phyloP scores from a whole-genome alignment of 2,113 vertebrate species.

The Vulpes vulpes region DNA sequence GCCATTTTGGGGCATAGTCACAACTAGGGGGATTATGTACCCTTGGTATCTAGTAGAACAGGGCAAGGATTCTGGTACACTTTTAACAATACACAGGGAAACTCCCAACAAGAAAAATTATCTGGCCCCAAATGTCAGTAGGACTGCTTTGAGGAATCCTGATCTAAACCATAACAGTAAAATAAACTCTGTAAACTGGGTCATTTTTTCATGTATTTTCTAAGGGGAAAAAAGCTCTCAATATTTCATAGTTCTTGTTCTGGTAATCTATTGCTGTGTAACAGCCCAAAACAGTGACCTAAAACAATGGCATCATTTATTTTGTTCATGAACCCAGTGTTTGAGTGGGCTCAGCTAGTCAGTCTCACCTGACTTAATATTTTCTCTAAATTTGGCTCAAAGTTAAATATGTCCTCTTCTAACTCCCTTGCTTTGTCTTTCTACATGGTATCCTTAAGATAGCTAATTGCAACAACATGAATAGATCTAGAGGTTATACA shows the following conservation, averaged over 20 bases:
- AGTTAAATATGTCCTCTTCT: background rate
- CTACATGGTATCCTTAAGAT: background rate
- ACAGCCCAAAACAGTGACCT: background rate
- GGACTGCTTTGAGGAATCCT: background rate
- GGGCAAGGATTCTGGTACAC: background rate
- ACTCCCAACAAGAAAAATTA: background rate
- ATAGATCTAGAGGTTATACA: too few relatives aligned
- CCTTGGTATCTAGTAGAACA: too few relatives aligned
- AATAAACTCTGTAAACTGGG: background rate
- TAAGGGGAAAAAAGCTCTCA: background rate
- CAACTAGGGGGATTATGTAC: background rate
- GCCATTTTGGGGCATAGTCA: background rate
- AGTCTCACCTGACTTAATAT: fast-evolving
- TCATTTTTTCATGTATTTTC: background rate
- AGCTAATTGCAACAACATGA: background rate
- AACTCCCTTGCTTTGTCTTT: background rate
- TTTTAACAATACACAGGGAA: background rate
- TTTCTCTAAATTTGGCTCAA: background rate
- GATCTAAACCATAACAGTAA: background rate
- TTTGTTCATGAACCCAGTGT: background rate
- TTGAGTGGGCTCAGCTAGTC: background rate
- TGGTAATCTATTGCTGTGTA: background rate
- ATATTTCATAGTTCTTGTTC: background rate
- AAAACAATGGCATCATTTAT: background rate
- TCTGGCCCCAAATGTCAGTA: background rate